A percentile compares a stretch with the other conserved stretches of the same genome.
Conservation (phyloP, 2,797 vertebrate genomes). For the Crocodylus rhombifer region DNA sequence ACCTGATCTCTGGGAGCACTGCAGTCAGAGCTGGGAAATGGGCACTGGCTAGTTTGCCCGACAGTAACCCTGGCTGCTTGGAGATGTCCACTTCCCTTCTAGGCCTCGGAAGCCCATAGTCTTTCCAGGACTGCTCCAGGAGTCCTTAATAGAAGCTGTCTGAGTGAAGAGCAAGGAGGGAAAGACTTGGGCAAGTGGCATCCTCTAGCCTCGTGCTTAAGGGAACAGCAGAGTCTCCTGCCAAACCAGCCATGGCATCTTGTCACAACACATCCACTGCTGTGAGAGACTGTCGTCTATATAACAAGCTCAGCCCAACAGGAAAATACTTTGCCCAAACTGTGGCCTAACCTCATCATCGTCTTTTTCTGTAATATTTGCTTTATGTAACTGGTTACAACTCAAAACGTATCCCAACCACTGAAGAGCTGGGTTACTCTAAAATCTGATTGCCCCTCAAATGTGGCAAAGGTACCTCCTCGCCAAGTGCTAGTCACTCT, state of each 20-base stretch:
- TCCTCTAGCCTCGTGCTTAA: neutral
- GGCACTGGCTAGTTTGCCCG: neutral
- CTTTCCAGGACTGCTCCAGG: neutral
- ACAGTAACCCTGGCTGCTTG: conserved; percentile 28
- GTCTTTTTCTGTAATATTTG: neutral
- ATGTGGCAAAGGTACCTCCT: neutral
- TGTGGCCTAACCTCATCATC: neutral
- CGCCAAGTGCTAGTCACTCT: neutral
- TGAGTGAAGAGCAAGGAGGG: neutral
- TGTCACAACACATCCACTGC: neutral
- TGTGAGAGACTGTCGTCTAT: neutral
- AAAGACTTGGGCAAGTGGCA: neutral
- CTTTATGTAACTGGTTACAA: fast-evolving
- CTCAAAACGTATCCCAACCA: neutral
- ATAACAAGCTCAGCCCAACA: fast-evolving
- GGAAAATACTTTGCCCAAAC: neutral
- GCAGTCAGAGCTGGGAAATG: fast-evolving
- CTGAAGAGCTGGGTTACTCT: neutral
- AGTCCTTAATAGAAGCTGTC: conserved; percentile 16
- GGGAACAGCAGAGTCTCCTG: conserved; percentile 10
- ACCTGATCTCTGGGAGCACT: neutral
- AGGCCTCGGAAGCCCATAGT: neutral
- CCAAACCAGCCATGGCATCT: conserved; percentile 38
- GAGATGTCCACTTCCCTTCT: neutral
- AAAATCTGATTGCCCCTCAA: neutral